Conservation (phyloP, 2,797 vertebrate species). For the Champsocephalus esox region DNA sequence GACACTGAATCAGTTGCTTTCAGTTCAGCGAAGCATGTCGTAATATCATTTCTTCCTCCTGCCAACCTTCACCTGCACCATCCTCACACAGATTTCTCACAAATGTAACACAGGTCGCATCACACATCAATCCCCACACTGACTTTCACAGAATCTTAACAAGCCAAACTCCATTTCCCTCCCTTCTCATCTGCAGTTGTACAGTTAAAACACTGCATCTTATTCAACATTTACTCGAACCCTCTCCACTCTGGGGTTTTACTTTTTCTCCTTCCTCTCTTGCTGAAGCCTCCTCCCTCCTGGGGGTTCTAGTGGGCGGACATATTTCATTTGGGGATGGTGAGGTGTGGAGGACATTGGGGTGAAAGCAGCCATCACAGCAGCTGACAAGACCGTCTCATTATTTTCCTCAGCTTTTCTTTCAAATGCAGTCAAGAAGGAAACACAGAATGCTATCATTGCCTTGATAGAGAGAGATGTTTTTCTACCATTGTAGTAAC, state of each 20-base stretch:
- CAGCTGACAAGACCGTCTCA: constrained; percentile 38
- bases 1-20: constrained; percentile 24
- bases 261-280: background rate
- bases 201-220: constrained; percentile 32
- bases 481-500: background rate
- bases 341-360: constrained; percentile 49
- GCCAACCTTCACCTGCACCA: constrained; percentile 28
- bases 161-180: constrained; percentile 39
- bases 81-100: constrained; percentile 36
- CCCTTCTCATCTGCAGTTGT: constrained; percentile 30
- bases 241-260: constrained; percentile 3
- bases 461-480: background rate
- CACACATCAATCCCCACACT: constrained; percentile 11
- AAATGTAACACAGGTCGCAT: constrained; percentile 32
- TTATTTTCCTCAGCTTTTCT: constrained; percentile 34
- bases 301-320: constrained; percentile 31
- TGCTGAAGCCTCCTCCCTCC: constrained; percentile 9
- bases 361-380: constrained; percentile 42
- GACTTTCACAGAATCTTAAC: constrained; percentile 15
- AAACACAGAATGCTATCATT: constrained; percentile 15
- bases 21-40: constrained; percentile 21
- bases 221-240: constrained; percentile 60
- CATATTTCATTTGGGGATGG: constrained; percentile 52
- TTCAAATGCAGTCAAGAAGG: constrained; percentile 33
- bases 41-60: constrained; percentile 31